Base-by-base conservation (phyloP, 2,888 invertebrate species). In the Clepsis dumicolana region DNA sequence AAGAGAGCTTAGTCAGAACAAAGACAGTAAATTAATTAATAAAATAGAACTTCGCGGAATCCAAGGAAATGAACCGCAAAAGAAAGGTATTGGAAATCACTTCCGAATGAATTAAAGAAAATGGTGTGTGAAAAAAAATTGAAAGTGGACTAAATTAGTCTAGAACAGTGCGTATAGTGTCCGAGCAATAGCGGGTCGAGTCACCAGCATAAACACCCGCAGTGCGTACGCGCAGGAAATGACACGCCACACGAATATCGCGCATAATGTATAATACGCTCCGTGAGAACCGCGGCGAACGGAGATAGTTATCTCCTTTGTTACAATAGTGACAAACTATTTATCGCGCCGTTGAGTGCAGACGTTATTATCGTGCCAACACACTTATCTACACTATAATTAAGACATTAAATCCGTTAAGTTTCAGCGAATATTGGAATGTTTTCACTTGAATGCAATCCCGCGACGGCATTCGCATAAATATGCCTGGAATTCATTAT, bases 101-200 rank as follows among this genome's bases (percentile, higher is more conserved):
- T 82, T 78, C 82, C 82, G 85, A 83, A 81, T 81, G 78, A 79
- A 82, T 85, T 81, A 77, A 84, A 90, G 86, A 87, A 90, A 90
- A 91, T 88, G 81, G 84, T 85, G 82, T 82, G 84, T 86, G 90
- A 44, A 89, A 92, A n/a, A 56, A 92, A 93, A 92, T 91, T 90
- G 91, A 93, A 93, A 93, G 92, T 92, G 91, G 89, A 90, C 87
- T 90, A 82, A 87, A 89, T 90, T 90, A 83, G 89, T 88, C 86
- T 87, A 88, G 87, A 80, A 82, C 87, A 89, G 87, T 89, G 81
- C 87, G 88, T 86, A n/a, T 88, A 86, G 82, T 83, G 84, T 85
- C 82, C 83, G 81, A 83, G 78, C 78, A 78, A 75, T 88, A 88
- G 88, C 89, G 86, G 87, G 80, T 80, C 79, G 76, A 76, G 82